phyloP scores from a whole-genome alignment of 2,113 vertebrate species.

The Clinocottus analis region DNA sequence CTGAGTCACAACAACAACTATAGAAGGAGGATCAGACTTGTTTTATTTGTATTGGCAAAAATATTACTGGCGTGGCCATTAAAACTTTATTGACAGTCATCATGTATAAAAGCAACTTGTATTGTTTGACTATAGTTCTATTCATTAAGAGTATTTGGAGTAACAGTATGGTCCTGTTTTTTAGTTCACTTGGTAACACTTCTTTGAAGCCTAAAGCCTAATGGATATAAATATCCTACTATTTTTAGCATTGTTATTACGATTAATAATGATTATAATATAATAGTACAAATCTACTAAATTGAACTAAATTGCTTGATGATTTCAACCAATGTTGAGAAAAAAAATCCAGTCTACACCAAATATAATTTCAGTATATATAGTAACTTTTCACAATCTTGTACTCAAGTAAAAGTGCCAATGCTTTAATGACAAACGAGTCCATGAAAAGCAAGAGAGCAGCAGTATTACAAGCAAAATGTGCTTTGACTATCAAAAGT shows the following conservation, averaged over 20 bases:
- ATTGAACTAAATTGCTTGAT: background rate
- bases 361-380: background rate
- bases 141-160: background rate
- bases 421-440: background rate
- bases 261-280: background rate
- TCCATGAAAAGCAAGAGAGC: background rate
- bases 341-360: background rate
- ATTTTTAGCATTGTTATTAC: background rate
- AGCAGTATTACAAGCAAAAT: background rate
- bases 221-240: too few relatives aligned
- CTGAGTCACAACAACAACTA: background rate
- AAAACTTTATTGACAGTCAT: background rate
- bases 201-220: background rate
- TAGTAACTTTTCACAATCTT: background rate
- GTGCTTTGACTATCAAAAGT: background rate
- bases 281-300: background rate
- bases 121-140: background rate
- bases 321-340: background rate
- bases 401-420: background rate
- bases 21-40: background rate
- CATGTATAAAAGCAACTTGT: background rate
- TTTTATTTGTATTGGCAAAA: background rate
- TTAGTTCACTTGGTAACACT: background rate
- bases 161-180: background rate
- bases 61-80: background rate